Conservation (phyloP, 92 coral and sea anemone species). For the Palythoa caribaeorum region DNA sequence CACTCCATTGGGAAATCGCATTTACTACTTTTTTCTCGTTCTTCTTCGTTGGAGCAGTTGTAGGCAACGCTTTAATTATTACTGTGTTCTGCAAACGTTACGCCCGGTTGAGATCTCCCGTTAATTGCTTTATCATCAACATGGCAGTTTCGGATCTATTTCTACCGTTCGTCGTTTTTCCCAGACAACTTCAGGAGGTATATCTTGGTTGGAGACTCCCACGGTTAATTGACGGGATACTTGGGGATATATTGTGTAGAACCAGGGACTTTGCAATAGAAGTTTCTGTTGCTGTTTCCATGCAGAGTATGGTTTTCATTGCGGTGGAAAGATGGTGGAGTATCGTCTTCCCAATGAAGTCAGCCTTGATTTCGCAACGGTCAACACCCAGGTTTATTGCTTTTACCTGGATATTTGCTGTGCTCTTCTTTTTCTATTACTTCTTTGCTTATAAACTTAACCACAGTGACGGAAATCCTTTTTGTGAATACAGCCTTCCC, state of each 20-base stretch:
- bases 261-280: background rate
- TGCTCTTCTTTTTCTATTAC: too few species aligned
- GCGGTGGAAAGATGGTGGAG: background rate
- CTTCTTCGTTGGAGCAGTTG: background rate
- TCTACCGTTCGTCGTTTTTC: background rate
- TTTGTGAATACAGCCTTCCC: too few species aligned
- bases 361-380: too few species aligned
- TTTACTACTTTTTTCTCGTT: background rate
- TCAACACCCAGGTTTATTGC: too few species aligned
- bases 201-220: slow-evolving; percentile 2
- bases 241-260: slow-evolving; percentile 4
- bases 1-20: too few species aligned
- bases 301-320: slow-evolving; percentile 13
- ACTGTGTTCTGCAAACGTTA: background rate
- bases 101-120: background rate
- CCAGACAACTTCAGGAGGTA: background rate
- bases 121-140: background rate
- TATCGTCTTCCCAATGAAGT: background rate
- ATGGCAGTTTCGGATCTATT: slow-evolving; percentile 7
- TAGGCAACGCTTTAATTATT: background rate
- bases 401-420: background rate
- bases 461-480: too few species aligned
- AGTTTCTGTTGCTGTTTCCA: background rate
- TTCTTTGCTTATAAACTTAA: too few species aligned
- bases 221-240: background rate